Conservation (phyloP, 35 echinoderm and acorn worm species). For the Strongylocentrotus purpuratus region DNA sequence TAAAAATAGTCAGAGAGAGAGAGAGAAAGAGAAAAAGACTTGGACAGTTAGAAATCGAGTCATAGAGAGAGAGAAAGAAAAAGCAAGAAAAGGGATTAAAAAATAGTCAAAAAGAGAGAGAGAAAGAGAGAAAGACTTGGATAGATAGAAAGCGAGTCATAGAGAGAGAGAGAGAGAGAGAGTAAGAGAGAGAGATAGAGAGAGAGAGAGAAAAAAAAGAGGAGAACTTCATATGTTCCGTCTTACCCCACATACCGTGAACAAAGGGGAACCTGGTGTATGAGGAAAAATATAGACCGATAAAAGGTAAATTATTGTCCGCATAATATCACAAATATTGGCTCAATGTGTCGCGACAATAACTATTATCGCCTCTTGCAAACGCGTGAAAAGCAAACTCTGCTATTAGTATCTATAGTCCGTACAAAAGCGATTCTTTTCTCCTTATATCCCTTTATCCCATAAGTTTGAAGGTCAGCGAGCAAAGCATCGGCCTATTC, state of each 20-base stretch:
- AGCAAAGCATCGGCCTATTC: background rate
- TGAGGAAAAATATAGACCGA: background rate
- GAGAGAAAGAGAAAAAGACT: background rate
- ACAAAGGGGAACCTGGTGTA: background rate
- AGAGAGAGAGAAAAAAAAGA: background rate
- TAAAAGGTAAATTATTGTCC: background rate
- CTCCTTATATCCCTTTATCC: background rate
- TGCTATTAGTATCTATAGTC: slow-evolving; percentile 27
- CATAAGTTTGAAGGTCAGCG: background rate
- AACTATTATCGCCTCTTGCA: slow-evolving; percentile 28
- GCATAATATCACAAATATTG: slow-evolving; percentile 47
- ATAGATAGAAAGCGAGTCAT: background rate
- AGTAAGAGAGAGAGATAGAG: background rate
- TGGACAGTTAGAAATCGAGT: background rate
- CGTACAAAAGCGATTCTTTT: background rate
- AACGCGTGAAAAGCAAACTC: slow-evolving; percentile 20
- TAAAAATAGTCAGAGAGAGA: no score
- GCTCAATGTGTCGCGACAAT: slow-evolving; percentile 37
- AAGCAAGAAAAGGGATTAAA: background rate
- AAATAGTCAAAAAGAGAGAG: background rate
- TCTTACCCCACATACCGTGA: background rate
- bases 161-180: background rate
- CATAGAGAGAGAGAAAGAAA: background rate
- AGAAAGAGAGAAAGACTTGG: background rate
- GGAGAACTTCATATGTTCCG: background rate